phyloP scores from a whole-genome alignment of 2,113 vertebrate genomes.

The Pipa parva region DNA sequence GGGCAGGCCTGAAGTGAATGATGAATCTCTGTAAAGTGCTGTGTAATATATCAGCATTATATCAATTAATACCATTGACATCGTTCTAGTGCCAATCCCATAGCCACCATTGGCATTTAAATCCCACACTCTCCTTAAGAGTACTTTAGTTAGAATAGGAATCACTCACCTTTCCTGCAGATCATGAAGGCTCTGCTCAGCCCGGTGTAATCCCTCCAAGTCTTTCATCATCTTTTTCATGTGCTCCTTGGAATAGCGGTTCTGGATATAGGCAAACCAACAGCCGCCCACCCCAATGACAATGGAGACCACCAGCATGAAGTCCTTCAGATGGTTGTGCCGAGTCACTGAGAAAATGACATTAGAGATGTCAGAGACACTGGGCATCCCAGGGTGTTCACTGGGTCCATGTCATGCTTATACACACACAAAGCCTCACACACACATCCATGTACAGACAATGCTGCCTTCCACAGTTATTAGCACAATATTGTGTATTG shows the following conservation, averaged over 20 bases:
- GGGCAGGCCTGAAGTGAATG: no score
- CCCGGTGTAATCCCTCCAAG: slow-evolving; percentile 91
- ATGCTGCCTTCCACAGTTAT: not conserved
- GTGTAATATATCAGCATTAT: no score
- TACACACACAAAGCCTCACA: no score
- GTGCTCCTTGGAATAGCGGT: slow-evolving; percentile 96
- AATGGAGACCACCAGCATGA: slow-evolving; percentile 97
- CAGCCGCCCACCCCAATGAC: slow-evolving; percentile 97
- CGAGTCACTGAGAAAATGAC: slow-evolving; percentile 73
- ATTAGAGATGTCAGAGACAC: not conserved
- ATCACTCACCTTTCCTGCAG: slow-evolving; percentile 89
- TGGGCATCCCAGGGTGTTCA: no score
- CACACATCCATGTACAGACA: not conserved
- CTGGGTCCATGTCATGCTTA: not conserved
- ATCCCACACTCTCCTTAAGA: no score
- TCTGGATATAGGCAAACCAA: slow-evolving; percentile 98
- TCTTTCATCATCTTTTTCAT: slow-evolving; percentile 99
- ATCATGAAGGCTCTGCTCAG: slow-evolving; percentile 93
- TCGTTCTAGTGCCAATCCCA: no score
- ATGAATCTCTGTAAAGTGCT: no score
- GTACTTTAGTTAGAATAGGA: no score
- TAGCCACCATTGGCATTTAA: no score
- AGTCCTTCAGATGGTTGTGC: slow-evolving; percentile 96
- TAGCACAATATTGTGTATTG: not conserved
- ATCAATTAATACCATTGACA: no score